Conservation (phyloP, 2,113 vertebrate species). For the Ellobius talpinus region DNA sequence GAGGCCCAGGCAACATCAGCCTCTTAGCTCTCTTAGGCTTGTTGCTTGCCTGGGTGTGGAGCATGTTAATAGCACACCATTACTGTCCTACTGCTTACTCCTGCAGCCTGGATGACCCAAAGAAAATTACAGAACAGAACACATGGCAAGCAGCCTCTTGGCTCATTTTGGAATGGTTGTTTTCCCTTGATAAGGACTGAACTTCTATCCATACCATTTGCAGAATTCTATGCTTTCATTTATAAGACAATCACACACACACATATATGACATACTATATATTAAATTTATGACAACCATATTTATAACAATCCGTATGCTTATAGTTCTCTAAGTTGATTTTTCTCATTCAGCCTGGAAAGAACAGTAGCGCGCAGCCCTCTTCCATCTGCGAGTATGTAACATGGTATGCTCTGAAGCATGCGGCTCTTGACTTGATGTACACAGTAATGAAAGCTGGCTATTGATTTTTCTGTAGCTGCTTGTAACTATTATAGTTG, state of each 20-base stretch:
- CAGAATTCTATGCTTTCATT: slow-evolving; percentile 4
- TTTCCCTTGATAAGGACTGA: not conserved
- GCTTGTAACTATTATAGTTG: slow-evolving; percentile 99
- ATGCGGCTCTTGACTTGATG: slow-evolving; percentile 86
- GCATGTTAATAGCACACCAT: not conserved
- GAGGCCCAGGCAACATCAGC: fast-evolving
- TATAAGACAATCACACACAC: not conserved
- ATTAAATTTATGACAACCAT: not conserved
- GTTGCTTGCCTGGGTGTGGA: not conserved
- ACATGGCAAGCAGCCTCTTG: not conserved
- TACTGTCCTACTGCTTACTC: not conserved
- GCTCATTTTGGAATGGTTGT: not conserved
- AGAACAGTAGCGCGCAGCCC: slow-evolving; percentile 78
- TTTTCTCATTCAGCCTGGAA: slow-evolving; percentile 79
- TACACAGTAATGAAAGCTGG: slow-evolving; percentile 95
- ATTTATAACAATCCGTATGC: not conserved
- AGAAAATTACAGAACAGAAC: not conserved
- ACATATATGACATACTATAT: not conserved
- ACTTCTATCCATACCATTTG: fast-evolving
- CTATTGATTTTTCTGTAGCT: slow-evolving; percentile 99
- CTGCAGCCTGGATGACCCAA: not conserved
- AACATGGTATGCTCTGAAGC: slow-evolving; percentile 81
- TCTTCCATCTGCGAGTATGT: slow-evolving; percentile 84
- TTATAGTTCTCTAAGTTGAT: not conserved
- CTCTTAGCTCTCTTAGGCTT: not conserved